phyloP scores from a whole-genome alignment of 2,888 invertebrate species.

The Mycalesis mineus region DNA sequence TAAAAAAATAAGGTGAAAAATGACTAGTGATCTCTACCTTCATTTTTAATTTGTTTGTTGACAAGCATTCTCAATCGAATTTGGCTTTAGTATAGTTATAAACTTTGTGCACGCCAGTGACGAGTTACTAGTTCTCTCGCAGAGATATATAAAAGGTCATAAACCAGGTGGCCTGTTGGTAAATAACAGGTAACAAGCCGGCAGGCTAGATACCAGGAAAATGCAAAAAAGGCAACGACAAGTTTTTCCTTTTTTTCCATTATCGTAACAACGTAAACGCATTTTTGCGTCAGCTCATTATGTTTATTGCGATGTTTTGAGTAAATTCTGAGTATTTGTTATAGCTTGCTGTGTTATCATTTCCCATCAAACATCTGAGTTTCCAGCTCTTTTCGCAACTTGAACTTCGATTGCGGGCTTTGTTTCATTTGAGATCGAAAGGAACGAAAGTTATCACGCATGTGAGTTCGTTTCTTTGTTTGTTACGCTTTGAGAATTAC shows the following conservation, averaged over 20 bases:
- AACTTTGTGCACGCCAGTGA: too few relatives aligned
- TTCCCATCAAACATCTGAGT: not conserved
- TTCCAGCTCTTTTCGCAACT: too few relatives aligned
- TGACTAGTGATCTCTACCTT: too few relatives aligned
- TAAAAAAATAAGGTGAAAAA: too few relatives aligned
- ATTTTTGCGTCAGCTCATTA: conserved; percentile 1
- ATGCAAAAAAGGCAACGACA: conserved; percentile 5
- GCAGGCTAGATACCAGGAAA: conserved; percentile 13
- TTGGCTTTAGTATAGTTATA: too few relatives aligned
- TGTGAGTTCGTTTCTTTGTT: too few relatives aligned
- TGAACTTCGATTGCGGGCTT: too few relatives aligned
- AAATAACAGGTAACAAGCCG: conserved; percentile 6
- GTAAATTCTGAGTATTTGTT: not conserved
- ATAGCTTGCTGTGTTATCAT: not conserved
- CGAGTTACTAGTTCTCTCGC: not conserved
- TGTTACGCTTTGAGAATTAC: too few relatives aligned
- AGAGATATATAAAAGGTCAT: conserved; percentile 5
- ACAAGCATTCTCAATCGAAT: too few relatives aligned
- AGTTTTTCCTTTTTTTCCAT: conserved; percentile 4
- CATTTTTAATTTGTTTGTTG: too few relatives aligned
- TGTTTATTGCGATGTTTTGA: not conserved
- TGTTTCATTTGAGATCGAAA: too few relatives aligned
- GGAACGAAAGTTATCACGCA: too few relatives aligned
- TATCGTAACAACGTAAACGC: conserved; percentile 1
- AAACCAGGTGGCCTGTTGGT: conserved; percentile 5